Conservation (phyloP, 92 coral and sea anemone species). For the Metridium senile region DNA sequence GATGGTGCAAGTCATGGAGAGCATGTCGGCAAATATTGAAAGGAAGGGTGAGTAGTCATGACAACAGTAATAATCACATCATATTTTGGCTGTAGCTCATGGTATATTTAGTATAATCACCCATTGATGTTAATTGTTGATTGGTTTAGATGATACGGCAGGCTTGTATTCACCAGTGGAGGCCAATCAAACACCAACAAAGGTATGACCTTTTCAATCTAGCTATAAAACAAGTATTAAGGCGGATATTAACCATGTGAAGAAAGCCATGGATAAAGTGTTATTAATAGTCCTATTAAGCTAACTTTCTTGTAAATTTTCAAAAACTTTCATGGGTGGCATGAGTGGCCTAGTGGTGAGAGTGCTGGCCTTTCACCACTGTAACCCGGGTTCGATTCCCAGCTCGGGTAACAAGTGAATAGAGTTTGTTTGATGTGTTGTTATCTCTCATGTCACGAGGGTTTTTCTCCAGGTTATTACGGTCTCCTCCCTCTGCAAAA, state of each 20-base stretch:
- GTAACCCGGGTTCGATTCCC: too few species aligned
- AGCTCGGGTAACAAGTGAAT: too few species aligned
- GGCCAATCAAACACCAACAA: conserved; percentile 16
- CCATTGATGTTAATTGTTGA: neutral
- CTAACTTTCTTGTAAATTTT: neutral
- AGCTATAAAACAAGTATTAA: neutral
- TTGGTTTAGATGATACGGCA: conserved; percentile 9
- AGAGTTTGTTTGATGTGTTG: too few species aligned
- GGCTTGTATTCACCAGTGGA: conserved; percentile 4
- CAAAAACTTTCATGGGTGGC: too few species aligned
- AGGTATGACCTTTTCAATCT: conserved; percentile 1
- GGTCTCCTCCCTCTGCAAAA: too few species aligned
- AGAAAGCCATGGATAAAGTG: too few species aligned
- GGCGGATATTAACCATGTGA: neutral
- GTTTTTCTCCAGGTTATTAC: too few species aligned
- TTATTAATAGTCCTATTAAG: too few species aligned
- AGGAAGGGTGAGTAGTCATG: conserved; percentile 42
- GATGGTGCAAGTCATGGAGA: conserved; percentile 65
- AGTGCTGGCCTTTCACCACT: too few species aligned
- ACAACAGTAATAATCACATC: neutral
- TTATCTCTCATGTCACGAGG: too few species aligned
- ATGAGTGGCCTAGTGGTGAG: too few species aligned
- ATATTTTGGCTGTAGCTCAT: neutral
- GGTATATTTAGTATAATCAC: neutral
- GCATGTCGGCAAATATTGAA: conserved; percentile 58